Base-by-base conservation (phyloP, 2,888 invertebrate genomes). In the Candidula unifasciata region DNA sequence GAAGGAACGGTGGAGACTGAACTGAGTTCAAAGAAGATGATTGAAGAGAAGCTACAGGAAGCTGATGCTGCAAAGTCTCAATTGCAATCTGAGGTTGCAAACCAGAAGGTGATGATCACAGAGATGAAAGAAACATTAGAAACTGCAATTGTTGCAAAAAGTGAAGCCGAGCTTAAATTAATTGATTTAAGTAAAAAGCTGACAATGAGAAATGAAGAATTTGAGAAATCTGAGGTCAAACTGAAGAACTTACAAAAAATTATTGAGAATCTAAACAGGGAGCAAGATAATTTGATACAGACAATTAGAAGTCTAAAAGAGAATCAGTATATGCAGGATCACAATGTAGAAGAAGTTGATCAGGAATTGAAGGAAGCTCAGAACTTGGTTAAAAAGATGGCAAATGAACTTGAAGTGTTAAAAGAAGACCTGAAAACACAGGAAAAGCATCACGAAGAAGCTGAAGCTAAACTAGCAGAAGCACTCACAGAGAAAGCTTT, bases 91-190 rank as follows among this genome's bases (percentile, higher is more conserved):
- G 66, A 76, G 27, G 27, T 33, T 68, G 33, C 16, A 57, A 54
- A 81, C 35, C 69, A 81, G 16, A 18, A 81, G 10, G 35, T 37
- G 18, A 33, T 52, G 24, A 54, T 81, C 37, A 71, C 21, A 6
- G 76, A 82, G 76, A 16, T 82, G 52, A 64, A 82, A 73, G 82
- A 76, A 76, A 76, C 82, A 52, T 44, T 82, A 5, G 76, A 82
- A 54, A 52, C 6, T 76, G 30, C 54, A 24, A 13, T 68, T 33
- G 6, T 18, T 35, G 27, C 60, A 37, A 82, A 27, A 27, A 35
- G 76, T 44, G 52, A 76, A 52, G 21, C 52, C 6, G 66, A 57
- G 44, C 66, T 37, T 52, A 64, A 44, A 16, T n/a, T 82, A 10
- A 66, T 8, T 24, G 30, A 66, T n/a, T 6, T 30, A 30, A 76